A percentile compares a stretch with the other conserved stretches of the same genome.
Evolutionary conservation across 2,797 vertebrate species (phyloP).

Genomic region (Darevskia nairensis): DNA sequence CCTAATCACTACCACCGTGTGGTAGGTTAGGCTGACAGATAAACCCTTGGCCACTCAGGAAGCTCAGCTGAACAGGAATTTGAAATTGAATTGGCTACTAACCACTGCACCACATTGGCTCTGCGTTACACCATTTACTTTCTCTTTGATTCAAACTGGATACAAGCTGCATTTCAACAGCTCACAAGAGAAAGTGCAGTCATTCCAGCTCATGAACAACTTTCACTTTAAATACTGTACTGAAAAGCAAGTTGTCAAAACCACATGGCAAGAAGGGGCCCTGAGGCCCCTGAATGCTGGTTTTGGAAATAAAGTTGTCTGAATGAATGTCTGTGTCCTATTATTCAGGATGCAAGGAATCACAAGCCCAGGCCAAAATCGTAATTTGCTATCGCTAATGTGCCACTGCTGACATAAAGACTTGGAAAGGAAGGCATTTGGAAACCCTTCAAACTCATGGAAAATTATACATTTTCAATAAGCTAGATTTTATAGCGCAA

Average conservation of each 20-base stretch:
- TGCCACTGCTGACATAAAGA: not conserved
- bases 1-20: not conserved
- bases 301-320: not conserved
- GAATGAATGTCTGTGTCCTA: conserved; percentile 14
- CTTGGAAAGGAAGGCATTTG: not conserved
- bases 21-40: not conserved
- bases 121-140: not conserved
- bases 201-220: conserved; percentile 4
- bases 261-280: conserved; percentile 16
- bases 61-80: not conserved
- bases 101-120: not conserved
- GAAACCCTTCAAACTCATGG: not conserved
- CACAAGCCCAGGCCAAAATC: conserved; percentile 4
- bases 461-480: not conserved
- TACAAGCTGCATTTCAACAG: not conserved
- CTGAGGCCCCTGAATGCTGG: conserved; percentile 22
- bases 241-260: conserved; percentile 18
- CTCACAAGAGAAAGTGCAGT: not conserved
- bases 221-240: conserved; percentile 6
- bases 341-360: not conserved
- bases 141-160: not conserved
- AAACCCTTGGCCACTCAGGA: not conserved
- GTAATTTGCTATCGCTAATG: not conserved
- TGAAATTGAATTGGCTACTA: not conserved
- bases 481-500: conserved; percentile 7